These are phyloP conservation scores for Plagiodera versicolora DNA, from an alignment of 2,888 invertebrate species.

Conservation along the genomic window DNA sequence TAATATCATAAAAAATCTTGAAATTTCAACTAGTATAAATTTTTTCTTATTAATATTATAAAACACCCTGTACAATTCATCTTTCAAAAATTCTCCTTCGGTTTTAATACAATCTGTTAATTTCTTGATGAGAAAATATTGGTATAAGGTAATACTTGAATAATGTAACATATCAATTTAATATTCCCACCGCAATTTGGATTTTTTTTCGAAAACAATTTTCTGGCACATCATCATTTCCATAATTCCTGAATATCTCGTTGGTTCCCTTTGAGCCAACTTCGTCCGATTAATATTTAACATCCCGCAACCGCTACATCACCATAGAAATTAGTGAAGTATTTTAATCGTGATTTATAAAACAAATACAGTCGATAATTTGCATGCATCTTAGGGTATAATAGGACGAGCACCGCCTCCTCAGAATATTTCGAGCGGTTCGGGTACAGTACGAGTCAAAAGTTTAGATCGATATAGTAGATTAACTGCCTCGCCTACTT, in stretches of 20 bases:
- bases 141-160: no score
- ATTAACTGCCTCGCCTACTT: not conserved
- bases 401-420: slow-evolving; percentile 34
- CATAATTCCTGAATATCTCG: not conserved
- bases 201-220: not conserved
- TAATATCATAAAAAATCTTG: no score
- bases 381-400: slow-evolving; percentile 41
- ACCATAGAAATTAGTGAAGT: slow-evolving; percentile 29
- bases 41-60: no score
- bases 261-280: slow-evolving; percentile 12
- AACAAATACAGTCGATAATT: slow-evolving; percentile 44
- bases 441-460: slow-evolving; percentile 1
- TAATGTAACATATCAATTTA: no score
- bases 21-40: no score
- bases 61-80: no score
- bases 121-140: no score
- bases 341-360: slow-evolving; percentile 44
- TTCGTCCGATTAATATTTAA: slow-evolving; percentile 15
- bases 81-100: no score
- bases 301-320: slow-evolving; percentile 15
- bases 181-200: not conserved
- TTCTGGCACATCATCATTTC: not conserved
- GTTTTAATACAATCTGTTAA: no score
- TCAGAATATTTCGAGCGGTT: slow-evolving; percentile 35
- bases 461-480: not conserved